These are phyloP conservation scores for Eutrigla gurnardus DNA, from an alignment of 2,797 vertebrate species.

Conservation along the genomic window DNA sequence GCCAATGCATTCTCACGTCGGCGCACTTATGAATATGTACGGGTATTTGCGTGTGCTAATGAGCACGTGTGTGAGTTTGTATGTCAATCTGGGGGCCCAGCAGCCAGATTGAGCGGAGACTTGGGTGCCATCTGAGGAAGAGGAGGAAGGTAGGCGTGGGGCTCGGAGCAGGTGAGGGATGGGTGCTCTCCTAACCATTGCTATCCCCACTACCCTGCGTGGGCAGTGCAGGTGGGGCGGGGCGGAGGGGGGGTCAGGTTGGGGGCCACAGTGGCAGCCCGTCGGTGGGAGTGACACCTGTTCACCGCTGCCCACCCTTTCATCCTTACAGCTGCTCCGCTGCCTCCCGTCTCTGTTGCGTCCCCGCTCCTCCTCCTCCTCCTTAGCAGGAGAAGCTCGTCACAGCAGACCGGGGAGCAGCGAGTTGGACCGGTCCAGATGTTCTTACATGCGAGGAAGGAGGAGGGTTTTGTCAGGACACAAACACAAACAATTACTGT, in stretches of 20 bases:
- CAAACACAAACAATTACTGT: constrained; percentile 67
- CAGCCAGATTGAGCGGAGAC: constrained; percentile 64
- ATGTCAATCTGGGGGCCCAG: constrained; percentile 62
- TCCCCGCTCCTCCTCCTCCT: constrained; percentile 33
- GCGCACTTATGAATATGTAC: constrained; percentile 69
- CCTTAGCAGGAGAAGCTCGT: constrained; percentile 39
- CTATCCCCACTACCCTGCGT: constrained; percentile 49
- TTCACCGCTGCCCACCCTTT: constrained; percentile 61
- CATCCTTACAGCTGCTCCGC: constrained; percentile 71
- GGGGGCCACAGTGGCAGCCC: constrained; percentile 47
- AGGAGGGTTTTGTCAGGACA: constrained; percentile 67
- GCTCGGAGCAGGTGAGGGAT: constrained; percentile 48
- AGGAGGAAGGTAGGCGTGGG: constrained; percentile 76
- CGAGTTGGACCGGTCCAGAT: constrained; percentile 71
- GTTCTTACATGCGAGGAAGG: constrained; percentile 58
- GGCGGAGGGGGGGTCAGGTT: constrained; percentile 17
- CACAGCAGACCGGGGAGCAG: constrained; percentile 57
- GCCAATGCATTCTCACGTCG: constrained; percentile 31
- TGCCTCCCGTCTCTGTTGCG: constrained; percentile 20
- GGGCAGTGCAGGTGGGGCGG: constrained; percentile 63
- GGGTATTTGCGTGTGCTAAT: constrained; percentile 61
- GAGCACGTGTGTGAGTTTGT: constrained; percentile 46
- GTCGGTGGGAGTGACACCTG: constrained; percentile 84
- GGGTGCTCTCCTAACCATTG: constrained; percentile 50
- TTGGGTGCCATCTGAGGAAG: constrained; percentile 73